Evolutionary conservation across 64 coral and sea anemone species (phyloP), one percentile per base, ranked within the genome.

Genomic region (Montipora foliosa): DNA sequence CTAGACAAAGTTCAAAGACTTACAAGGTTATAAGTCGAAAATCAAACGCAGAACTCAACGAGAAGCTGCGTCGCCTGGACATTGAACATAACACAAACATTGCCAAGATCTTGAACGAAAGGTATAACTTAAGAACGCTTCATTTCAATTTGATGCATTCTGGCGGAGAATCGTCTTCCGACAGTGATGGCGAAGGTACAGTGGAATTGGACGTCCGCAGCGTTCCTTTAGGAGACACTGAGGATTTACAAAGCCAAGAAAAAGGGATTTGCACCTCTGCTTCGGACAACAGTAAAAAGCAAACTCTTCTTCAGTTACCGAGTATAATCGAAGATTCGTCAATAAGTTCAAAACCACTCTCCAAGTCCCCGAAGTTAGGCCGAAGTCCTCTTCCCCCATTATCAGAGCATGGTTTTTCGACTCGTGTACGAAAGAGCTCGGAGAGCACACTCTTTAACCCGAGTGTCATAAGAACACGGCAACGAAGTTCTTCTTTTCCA

Each of bases 81-180:
- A 68, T 87, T 6, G 91, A 92, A 87, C 91, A 92, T 49, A 77
- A 86, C 10, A 59, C 91, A n/a, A 92, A 58, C 73, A 92, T 92
- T 48, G 73, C 91, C 13, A 92, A 78, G 81, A 85, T 92, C 72
- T 64, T 92, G n/a, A 81, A 76, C 21, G 91, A 92, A 46, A 83
- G 74, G 47, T 92, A 92, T 44, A 51, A 72, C 3, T 61, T 84
- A 73, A 92, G 74, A 60, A 92, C 81, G 21, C 74, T 87, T 86
- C 91, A 92, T 37, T 47, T 86, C 17, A 85, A 85, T 71, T 85
- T 85, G 66, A 68, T 25, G 17, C 82, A 70, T 71, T 67, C 82
- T 50, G 44, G 64, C 19, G 82, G 45, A 20, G 82, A 85, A 85
- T 21, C 82, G 1, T 48, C 82, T 2, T 85, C 82, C 16, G 82